phyloP scores from a whole-genome alignment of 2,888 invertebrate species.

The Lasius platythorax region DNA sequence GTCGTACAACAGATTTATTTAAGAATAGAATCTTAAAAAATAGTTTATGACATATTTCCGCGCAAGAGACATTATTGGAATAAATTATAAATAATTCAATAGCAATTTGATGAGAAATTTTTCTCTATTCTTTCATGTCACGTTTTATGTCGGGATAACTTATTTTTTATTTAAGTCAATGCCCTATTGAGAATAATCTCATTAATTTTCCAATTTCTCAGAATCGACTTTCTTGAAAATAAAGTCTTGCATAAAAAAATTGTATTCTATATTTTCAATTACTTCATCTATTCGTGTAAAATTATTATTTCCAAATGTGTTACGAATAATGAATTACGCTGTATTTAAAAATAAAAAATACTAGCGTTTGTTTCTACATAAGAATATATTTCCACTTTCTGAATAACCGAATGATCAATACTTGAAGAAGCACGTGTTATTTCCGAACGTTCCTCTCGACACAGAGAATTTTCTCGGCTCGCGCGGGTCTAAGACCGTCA shows the following conservation, averaged over 20 bases:
- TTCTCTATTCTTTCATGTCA: not conserved
- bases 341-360: not conserved
- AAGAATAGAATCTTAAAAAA: not conserved
- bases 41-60: not conserved
- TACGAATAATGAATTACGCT: not conserved
- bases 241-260: not conserved
- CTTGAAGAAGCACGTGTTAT: conserved; percentile 12
- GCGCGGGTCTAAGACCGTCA: not conserved
- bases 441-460: not conserved
- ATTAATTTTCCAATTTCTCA: not conserved
- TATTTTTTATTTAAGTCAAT: not conserved
- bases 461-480: not conserved
- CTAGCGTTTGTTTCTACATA: not conserved
- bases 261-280: not conserved
- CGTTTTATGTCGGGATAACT: not conserved
- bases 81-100: not conserved
- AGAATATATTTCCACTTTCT: not conserved
- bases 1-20: not conserved
- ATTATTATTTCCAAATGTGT: not conserved
- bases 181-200: not conserved
- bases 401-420: conserved; percentile 5
- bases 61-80: not conserved
- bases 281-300: not conserved
- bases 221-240: not conserved
- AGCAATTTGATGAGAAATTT: not conserved